Base-by-base conservation (phyloP, 2,888 invertebrate species). In the Folsomia manolachei region DNA sequence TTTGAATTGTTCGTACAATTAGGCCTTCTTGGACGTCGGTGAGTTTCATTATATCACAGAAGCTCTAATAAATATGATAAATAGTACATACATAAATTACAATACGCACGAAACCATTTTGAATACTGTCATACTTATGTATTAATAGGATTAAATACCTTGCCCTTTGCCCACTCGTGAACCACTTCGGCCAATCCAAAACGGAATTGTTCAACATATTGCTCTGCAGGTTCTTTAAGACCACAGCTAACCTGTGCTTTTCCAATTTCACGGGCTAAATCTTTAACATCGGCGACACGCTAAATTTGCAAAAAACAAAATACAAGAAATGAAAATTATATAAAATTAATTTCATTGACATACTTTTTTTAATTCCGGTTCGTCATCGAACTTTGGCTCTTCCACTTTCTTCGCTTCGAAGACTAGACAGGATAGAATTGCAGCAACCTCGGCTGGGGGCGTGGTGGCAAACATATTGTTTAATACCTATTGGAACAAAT, bases 11-110 rank as follows among this genome's bases (percentile, higher is more conserved):
- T 66, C 97, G 88, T 0, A 99, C 98, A 81, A 99, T 97, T 75
- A 97, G 93, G 0, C 99, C 99, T 84, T 99, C 99, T 83, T 99
- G 97, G 0, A 97, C 91, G 76, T 95, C 94, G 0, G 97, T 97
- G 69, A 95, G 85, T 79, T 90, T 88, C 90, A 95, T 95, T 73
- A 99, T 97, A 82, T 95, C 92, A 60, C 56, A 56, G 24, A 27
- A 71, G 27, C 26, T n/a, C 53, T 69, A 19, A 19, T 14, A 39
- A 51, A 68, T 39, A 2, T 21, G 23, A 56, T 25, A 14, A 70
- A 56, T 21, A 56, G n/a, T 56, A 23, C 7, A 19, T 27, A 69
- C 53, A 9, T 25, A 62, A 39, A 23, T 26, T 18, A 56, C n/a
- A 68, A 23, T 14, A 60, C 27, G 19, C 26, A 27, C 27, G 23